Evolutionary conservation across 64 coral and sea anemone genomes (phyloP).

Genomic region (Dendrophyllia cribrosa): DNA sequence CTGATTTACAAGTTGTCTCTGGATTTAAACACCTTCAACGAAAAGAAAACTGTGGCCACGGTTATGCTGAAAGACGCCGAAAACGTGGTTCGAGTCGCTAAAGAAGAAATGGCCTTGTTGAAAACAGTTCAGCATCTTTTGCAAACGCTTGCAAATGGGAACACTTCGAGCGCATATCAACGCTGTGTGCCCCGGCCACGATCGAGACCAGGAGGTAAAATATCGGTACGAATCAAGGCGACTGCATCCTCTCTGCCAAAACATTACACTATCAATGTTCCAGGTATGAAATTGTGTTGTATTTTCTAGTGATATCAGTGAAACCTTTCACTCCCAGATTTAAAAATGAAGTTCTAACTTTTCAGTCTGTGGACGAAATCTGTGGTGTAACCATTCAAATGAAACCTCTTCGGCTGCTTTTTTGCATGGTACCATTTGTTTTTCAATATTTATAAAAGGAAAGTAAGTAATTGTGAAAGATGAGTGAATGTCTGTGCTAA

Average conservation of each 20-base stretch:
- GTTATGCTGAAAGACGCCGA: not conserved
- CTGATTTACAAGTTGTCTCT: conserved; percentile 19
- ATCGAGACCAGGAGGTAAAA: not conserved
- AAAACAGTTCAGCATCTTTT: not conserved
- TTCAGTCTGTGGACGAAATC: no score
- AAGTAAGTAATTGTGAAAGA: no score
- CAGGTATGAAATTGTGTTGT: not conserved
- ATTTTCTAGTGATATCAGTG: not conserved
- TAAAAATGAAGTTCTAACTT: no score
- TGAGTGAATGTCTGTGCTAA: no score
- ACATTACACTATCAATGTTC: conserved; percentile 10
- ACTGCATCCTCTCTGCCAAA: not conserved
- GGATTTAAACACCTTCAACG: not conserved
- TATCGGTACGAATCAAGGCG: not conserved
- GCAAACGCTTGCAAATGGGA: not conserved
- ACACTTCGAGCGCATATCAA: not conserved
- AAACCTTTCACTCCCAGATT: no score
- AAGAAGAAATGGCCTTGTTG: conserved; percentile 5
- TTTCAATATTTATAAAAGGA: no score
- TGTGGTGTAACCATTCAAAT: no score
- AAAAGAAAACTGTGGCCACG: not conserved
- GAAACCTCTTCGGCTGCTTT: no score
- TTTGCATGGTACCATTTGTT: no score
- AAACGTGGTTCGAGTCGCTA: not conserved
- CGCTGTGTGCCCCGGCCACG: not conserved